phyloP scores from a whole-genome alignment of 2,113 vertebrate species.

The Psammodynastes pulverulentus region DNA sequence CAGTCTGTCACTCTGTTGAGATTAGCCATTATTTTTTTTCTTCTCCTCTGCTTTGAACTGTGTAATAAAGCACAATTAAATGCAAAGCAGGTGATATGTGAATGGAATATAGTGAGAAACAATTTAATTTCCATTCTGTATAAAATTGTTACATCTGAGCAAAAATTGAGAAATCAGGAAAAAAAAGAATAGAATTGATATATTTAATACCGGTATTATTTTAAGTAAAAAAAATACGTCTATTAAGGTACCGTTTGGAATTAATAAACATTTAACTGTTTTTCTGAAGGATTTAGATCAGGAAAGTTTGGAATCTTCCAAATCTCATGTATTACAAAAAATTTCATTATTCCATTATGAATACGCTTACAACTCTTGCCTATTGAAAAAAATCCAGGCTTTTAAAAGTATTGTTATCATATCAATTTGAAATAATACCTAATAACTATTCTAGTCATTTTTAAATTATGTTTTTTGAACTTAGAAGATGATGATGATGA shows the following conservation, averaged over 20 bases:
- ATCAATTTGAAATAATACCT: neutral
- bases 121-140: neutral
- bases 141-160: neutral
- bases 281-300: neutral
- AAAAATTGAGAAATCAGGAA: neutral
- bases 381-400: neutral
- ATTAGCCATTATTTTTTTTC: constrained; percentile 1
- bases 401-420: neutral
- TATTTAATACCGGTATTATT: neutral
- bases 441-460: neutral
- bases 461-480: neutral
- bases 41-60: constrained; percentile 10
- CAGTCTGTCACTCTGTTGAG: constrained; percentile 1
- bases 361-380: neutral
- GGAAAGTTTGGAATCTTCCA: neutral
- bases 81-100: neutral
- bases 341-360: neutral
- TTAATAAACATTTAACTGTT: neutral
- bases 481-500: neutral
- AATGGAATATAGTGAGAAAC: neutral
- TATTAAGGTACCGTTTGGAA: neutral
- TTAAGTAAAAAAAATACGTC: neutral
- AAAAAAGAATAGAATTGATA: neutral
- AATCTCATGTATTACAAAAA: neutral
- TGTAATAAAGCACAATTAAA: neutral